A percentile compares a stretch with the other conserved stretches of the same genome.
phyloP scores from a whole-genome alignment of 2,113 vertebrate genomes.

The Camelus dromedarius region DNA sequence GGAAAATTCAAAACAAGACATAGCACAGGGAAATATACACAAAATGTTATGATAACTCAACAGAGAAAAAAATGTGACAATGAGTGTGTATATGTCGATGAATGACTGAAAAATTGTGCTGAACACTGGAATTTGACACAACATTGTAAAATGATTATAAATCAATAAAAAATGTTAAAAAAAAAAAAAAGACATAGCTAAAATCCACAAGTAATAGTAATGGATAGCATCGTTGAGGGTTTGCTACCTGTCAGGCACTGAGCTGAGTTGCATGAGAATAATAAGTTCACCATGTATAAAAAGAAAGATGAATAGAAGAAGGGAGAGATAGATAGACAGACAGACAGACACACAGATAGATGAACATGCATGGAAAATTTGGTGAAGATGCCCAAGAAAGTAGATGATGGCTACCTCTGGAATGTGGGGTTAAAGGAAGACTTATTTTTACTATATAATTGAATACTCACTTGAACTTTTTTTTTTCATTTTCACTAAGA shows the following conservation, averaged over 20 bases:
- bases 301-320: neutral
- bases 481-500: neutral
- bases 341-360: neutral
- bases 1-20: neutral
- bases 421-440: neutral
- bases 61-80: too few species aligned
- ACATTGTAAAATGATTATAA: too few species aligned
- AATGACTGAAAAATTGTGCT: too few species aligned
- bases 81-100: too few species aligned
- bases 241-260: neutral
- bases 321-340: neutral
- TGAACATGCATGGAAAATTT: neutral
- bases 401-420: neutral
- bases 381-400: neutral
- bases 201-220: neutral
- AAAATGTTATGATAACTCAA: too few species aligned
- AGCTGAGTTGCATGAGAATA: neutral
- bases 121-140: too few species aligned
- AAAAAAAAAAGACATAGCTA: neutral
- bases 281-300: neutral
- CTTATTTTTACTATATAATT: neutral
- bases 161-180: too few species aligned
- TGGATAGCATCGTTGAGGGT: neutral
- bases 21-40: neutral
- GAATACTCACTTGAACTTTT: neutral